Percentiles rank a stretch among this genome's conserved stretches.
These are phyloP conservation scores for Synergus itoensis DNA, from an alignment of 2,888 invertebrate genomes.

Conservation along the genomic window DNA sequence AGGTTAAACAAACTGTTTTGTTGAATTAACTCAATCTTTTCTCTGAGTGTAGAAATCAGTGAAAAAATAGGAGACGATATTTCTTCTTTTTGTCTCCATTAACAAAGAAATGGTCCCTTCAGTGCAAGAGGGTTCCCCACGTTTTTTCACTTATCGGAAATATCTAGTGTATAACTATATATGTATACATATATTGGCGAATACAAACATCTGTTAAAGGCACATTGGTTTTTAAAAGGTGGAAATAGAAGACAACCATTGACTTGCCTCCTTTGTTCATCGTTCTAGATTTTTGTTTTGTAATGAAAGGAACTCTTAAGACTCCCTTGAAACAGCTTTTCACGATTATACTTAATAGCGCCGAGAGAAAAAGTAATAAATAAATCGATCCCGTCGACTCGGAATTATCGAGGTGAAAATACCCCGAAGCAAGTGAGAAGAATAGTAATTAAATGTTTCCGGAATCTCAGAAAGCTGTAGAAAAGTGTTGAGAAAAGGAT, in stretches of 20 bases:
- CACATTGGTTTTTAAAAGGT: background rate
- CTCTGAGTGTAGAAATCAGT: too few species aligned
- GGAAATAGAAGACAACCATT: background rate
- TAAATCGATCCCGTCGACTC: background rate
- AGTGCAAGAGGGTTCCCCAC: background rate
- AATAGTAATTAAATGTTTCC: background rate
- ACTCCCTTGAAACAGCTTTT: background rate
- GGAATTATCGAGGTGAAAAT: background rate
- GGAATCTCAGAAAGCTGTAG: background rate
- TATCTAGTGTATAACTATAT: constrained; percentile 1
- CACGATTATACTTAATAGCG: background rate
- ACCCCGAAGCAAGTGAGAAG: background rate
- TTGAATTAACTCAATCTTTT: too few species aligned
- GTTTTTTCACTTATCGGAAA: constrained; percentile 2
- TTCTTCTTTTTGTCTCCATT: too few species aligned
- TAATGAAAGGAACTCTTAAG: background rate
- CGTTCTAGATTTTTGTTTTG: background rate
- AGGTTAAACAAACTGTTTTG: too few species aligned
- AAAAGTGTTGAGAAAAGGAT: background rate
- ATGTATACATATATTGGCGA: background rate
- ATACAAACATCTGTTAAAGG: background rate
- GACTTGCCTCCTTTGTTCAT: background rate
- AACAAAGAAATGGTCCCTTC: constrained; percentile 4
- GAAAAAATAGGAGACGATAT: background rate
- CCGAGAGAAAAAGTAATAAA: background rate